Evolutionary conservation across 2,797 vertebrate species (phyloP).

Genomic region (Masticophis lateralis): DNA sequence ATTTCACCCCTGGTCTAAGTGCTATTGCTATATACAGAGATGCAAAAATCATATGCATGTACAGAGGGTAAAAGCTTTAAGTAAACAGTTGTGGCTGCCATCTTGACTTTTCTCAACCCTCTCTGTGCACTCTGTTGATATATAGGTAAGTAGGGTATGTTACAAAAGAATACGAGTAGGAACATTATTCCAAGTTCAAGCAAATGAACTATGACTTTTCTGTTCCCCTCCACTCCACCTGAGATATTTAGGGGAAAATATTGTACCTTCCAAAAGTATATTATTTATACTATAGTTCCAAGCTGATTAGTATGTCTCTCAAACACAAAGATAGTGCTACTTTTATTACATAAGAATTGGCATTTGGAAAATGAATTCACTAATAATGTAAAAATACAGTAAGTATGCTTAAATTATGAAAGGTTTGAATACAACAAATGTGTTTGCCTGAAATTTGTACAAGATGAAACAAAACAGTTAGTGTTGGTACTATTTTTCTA

Average conservation of each 20-base stretch:
- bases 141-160: neutral
- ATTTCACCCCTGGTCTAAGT: too few species aligned
- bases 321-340: neutral
- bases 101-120: neutral
- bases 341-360: neutral
- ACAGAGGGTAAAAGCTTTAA: neutral
- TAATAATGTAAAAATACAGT: neutral
- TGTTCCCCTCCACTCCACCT: neutral
- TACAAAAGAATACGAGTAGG: neutral
- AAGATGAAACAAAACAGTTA: neutral
- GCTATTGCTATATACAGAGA: too few species aligned
- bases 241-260: neutral
- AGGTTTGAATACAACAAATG: neutral
- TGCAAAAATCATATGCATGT: too few species aligned
- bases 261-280: neutral
- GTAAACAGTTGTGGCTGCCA: neutral
- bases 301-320: neutral
- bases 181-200: neutral
- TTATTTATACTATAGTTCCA: neutral
- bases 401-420: neutral
- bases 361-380: neutral
- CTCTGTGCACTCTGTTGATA: neutral
- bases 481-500: neutral
- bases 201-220: too few species aligned
- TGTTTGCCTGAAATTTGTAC: neutral